Conservation (phyloP, 2,888 invertebrate species). For the Ophioninae sp. region DNA sequence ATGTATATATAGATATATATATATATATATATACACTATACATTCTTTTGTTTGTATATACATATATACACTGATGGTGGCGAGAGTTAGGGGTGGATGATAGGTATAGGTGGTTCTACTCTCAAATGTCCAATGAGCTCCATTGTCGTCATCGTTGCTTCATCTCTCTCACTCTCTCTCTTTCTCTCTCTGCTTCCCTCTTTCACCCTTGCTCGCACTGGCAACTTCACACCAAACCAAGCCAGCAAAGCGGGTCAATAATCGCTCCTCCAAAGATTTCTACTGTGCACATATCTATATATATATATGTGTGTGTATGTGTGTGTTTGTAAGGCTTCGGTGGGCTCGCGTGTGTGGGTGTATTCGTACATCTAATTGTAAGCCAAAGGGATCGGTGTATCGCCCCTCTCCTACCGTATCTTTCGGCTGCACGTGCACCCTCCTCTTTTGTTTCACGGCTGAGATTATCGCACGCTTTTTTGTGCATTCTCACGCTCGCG, state of each 20-base stretch:
- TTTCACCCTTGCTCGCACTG: background rate
- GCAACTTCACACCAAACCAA: conserved; percentile 48
- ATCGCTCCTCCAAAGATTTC: conserved; percentile 70
- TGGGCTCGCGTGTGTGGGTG: background rate
- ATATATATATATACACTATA: conserved; percentile 15
- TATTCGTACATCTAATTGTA: conserved; percentile 12
- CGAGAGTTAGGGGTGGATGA: conserved; percentile 44
- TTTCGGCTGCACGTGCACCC: conserved; percentile 16
- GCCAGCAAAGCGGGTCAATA: conserved; percentile 68
- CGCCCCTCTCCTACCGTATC: conserved; percentile 4
- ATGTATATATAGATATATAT: background rate
- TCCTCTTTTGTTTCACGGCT: background rate
- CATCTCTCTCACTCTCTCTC: background rate
- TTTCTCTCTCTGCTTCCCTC: background rate
- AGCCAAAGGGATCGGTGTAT: conserved; percentile 15
- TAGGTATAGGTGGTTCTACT: conserved; percentile 43
- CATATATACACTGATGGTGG: background rate
- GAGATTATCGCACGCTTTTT: conserved; percentile 1
- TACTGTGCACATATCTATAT: conserved; percentile 55
- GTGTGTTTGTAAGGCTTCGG: background rate
- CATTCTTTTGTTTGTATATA: background rate
- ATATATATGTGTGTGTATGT: background rate
- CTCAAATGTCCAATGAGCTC: conserved; percentile 64
- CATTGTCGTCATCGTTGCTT: conserved; percentile 60
- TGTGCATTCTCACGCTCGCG: background rate